A percentile compares a stretch with the other conserved stretches of the same genome.
These are phyloP conservation scores for Gnatocerus cornutus DNA, from an alignment of 2,888 invertebrate species.

Conservation along the genomic window DNA sequence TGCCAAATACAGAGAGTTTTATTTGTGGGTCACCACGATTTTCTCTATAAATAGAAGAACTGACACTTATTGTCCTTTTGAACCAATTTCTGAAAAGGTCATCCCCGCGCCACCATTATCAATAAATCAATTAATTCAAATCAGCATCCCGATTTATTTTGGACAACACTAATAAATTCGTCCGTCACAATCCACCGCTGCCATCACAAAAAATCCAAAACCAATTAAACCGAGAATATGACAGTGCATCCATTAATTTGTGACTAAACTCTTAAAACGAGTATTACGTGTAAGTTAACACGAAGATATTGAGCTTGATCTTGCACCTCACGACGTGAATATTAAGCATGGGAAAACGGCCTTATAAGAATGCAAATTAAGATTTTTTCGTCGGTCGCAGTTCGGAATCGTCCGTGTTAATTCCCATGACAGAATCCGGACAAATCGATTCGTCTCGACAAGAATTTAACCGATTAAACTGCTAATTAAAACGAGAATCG, in stretches of 20 bases:
- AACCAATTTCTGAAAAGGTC: neutral
- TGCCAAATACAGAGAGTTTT: neutral
- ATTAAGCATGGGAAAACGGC: constrained; percentile 42
- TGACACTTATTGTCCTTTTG: neutral
- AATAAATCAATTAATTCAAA: constrained; percentile 16
- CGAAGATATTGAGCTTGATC: constrained; percentile 29
- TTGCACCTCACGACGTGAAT: constrained; percentile 44
- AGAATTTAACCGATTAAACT: constrained; percentile 20
- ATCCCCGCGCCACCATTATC: neutral
- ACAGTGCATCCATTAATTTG: constrained; percentile 26
- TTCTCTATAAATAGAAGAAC: too few relatives aligned
- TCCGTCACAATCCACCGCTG: constrained; percentile 9
- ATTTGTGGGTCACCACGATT: neutral
- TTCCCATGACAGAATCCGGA: constrained; percentile 27
- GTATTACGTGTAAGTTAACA: constrained; percentile 18
- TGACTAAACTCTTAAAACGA: constrained; percentile 21
- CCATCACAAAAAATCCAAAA: constrained; percentile 19
- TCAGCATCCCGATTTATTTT: constrained; percentile 13
- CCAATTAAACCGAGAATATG: constrained; percentile 23
- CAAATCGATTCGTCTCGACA: constrained; percentile 15
- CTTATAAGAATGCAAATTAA: constrained; percentile 40
- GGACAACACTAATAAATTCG: constrained; percentile 17
- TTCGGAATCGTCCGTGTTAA: constrained; percentile 28
- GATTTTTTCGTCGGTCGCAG: constrained; percentile 19
- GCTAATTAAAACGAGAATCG: constrained; percentile 15